Evolutionary conservation across 2,797 vertebrate genomes (phyloP).

Genomic region (Melopsittacus undulatus): DNA sequence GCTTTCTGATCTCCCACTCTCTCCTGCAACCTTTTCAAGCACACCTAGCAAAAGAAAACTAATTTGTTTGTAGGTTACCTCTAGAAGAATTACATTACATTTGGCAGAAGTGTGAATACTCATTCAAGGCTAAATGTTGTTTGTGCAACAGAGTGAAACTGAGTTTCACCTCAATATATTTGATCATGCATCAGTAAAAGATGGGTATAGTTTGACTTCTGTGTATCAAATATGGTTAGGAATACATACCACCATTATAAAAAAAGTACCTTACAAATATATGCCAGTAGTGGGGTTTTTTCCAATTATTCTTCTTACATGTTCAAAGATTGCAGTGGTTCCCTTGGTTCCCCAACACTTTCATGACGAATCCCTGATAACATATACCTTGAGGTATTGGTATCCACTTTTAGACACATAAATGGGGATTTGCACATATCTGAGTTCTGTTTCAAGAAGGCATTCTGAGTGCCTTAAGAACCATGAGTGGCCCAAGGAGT

Average conservation of each 20-base stretch:
- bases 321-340: not conserved
- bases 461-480: not conserved
- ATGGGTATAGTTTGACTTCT: not conserved
- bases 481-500: accelerated
- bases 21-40: constrained; percentile 18
- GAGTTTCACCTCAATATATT: not conserved
- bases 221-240: not conserved
- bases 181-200: not conserved
- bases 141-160: not conserved
- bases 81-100: not conserved
- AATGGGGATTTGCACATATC: not conserved
- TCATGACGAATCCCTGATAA: not conserved
- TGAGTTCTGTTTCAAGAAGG: not conserved
- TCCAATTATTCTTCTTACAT: not conserved
- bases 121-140: not conserved
- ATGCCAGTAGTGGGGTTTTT: not conserved
- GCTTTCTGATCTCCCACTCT: constrained; percentile 13
- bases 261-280: not conserved
- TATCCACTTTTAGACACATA: not conserved
- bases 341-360: not conserved
- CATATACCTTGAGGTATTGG: not conserved
- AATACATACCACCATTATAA: not conserved
- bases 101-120: not conserved
- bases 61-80: constrained; percentile 6
- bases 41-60: not conserved